A percentile compares a stretch with the other conserved stretches of the same genome.
phyloP scores from a whole-genome alignment of 1,140 invertebrate species.

The Antheraea mylitta region DNA sequence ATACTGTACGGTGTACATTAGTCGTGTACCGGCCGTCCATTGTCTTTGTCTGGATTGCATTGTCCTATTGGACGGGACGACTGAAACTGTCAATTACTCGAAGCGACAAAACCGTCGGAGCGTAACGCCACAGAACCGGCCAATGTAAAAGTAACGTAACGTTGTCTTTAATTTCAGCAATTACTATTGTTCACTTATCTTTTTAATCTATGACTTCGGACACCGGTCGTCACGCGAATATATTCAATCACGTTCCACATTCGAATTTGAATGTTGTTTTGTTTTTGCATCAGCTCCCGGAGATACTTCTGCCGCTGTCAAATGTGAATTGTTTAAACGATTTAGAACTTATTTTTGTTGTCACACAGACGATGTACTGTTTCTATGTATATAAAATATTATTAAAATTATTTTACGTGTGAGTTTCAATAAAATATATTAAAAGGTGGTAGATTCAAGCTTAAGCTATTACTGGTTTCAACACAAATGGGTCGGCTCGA shows the following conservation, averaged over 20 bases:
- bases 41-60: conserved; percentile 5
- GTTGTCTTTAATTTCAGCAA: conserved; percentile 29
- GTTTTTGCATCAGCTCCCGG: not conserved
- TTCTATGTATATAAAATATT: no score
- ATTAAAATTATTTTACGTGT: no score
- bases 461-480: no score
- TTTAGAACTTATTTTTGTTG: no score
- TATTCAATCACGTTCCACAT: not conserved
- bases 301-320: no score
- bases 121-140: conserved; percentile 32
- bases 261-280: conserved; percentile 7
- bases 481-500: no score
- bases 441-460: no score
- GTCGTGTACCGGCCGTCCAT: conserved; percentile 37
- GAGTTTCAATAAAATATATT: no score
- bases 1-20: conserved; percentile 29
- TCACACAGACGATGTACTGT: no score
- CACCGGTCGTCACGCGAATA: not conserved
- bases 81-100: conserved; percentile 29
- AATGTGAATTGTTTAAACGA: no score
- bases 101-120: conserved; percentile 53
- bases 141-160: conserved; percentile 33
- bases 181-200: conserved; percentile 16
- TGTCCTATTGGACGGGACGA: conserved; percentile 26
- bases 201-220: conserved; percentile 14